These are phyloP conservation scores for Lucilia cuprina DNA, from an alignment of 1,140 invertebrate genomes.

Conservation along the genomic window DNA sequence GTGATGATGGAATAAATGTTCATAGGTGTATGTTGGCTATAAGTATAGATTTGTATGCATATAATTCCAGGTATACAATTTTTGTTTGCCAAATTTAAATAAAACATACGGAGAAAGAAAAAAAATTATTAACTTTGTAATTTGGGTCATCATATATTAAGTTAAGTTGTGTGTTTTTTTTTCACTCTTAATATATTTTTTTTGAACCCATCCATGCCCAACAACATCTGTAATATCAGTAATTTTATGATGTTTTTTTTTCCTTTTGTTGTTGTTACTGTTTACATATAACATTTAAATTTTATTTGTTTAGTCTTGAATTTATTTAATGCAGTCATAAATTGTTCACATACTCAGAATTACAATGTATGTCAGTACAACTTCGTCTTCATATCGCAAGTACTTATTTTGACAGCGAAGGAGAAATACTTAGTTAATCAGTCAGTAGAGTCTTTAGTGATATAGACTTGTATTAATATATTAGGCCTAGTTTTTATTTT, in stretches of 20 bases:
- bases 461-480: neutral
- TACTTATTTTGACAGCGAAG: neutral
- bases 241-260: neutral
- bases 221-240: neutral
- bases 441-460: neutral
- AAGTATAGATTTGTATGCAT: neutral
- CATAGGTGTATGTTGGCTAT: too few relatives aligned
- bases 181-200: neutral
- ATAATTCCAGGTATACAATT: constrained; percentile 18
- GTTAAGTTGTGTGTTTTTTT: neutral
- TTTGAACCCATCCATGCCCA: neutral
- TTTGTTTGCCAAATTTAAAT: constrained; percentile 25
- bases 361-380: neutral
- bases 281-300: neutral
- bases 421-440: neutral
- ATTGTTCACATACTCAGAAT: neutral
- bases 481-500: neutral
- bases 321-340: constrained; percentile 2
- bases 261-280: neutral
- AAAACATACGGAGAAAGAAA: neutral
- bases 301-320: constrained; percentile 6
- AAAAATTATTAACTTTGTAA: constrained; percentile 22
- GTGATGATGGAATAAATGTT: too few relatives aligned
- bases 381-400: too few relatives aligned
- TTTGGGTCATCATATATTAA: constrained; percentile 24